Base-by-base conservation (phyloP, 2,888 invertebrate species). In the Deroplatys truncata region DNA sequence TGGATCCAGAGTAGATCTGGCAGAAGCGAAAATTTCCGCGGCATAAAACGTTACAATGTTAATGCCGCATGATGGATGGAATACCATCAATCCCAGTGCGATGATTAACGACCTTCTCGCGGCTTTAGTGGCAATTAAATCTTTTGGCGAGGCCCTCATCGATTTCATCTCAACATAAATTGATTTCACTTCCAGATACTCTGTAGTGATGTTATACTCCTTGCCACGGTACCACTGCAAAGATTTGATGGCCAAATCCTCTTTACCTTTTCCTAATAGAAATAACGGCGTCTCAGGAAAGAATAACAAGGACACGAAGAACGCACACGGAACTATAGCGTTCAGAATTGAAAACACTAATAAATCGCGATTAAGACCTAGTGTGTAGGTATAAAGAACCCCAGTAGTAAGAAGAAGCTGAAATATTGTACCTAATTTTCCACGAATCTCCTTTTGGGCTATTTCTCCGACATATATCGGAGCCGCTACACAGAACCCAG, bases 391-490 rank as follows among this genome's bases (percentile, higher is more conserved):
- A 90, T 97, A 94, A 0, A 98, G 94, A 90, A 98, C 98, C 91
- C 98, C 98, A 25, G 96, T 93, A 0, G 97, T 97, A 89, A 98
- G 94, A 95, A 97, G 96, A 49, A 98, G 93, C 92, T 98, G 98
- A 92, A 98, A 98, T 92, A 96, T 97, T 86, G 97, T 97, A 4
- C 98, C 98, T 0, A 98, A 93, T 0, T 96, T 95, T 1, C 98
- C 98, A 90, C 98, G 95, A 91, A 98, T 96, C 49, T 96, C 95
- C 91, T 96, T 97, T 91, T 98, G 96, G 0, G 98, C 96, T 85
- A 98, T 98, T 94, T 99, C n/a, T n/a, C n/a, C n/a, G n/a, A n/a
- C n/a, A 92, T 98, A 98, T 91, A 98, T 95, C 0, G 98, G 98
- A 0, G 96, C 97, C 0, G 97, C 96, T 28, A 98, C 96, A 92